Base-by-base conservation (phyloP, 1,140 invertebrate genomes). In the Dendrolimus kikuchii region DNA sequence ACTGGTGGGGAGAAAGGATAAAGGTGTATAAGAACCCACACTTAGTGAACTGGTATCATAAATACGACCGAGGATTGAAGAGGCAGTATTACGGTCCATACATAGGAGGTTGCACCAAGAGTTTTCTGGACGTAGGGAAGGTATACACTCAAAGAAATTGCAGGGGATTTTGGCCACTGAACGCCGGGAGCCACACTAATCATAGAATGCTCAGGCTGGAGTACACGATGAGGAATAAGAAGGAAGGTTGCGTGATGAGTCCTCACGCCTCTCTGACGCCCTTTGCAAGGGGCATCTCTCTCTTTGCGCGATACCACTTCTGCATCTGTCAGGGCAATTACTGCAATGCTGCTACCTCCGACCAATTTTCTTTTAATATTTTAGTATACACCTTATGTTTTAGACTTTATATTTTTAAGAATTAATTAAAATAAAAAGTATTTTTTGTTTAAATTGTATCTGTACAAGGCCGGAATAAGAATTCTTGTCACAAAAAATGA, bases 271-370 rank as follows among this genome's bases (percentile, higher is more conserved):
- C 69, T 0, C 48, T 78, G 8, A 74, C 69, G 6, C 67, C 71
- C 4, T 78, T 71, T 44, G 63, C 56, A 48, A 59, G 68, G 3
- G 55, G 59, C 23, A 59, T 75, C 37, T 75, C 72, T 6, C 55
- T 78, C n/a, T 78, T 55, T 49, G 66, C 62, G 5, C 59, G 65
- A 0, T 75, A 75, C 47, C 68, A 75, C 51, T 71, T 78, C 23
- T 78, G 75, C 49, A 68, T 78, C 5, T 78, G 75, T 39, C 55
- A 47, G 4, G 45, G 36, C 38, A 64, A 46, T 38, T 73, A 62
- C 42, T 76, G 73, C 50, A 76, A 74, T n/a, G n/a, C 6, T 5
- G 43, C 43, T 8, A n/a, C 23, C 6, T n/a, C n/a, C 7, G 41
- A 42, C n/a, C 6, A 42, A 2, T 7, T 45, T 8, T 3, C n/a